Conservation (phyloP, 2,797 vertebrate genomes). For the Furcifer pardalis region DNA sequence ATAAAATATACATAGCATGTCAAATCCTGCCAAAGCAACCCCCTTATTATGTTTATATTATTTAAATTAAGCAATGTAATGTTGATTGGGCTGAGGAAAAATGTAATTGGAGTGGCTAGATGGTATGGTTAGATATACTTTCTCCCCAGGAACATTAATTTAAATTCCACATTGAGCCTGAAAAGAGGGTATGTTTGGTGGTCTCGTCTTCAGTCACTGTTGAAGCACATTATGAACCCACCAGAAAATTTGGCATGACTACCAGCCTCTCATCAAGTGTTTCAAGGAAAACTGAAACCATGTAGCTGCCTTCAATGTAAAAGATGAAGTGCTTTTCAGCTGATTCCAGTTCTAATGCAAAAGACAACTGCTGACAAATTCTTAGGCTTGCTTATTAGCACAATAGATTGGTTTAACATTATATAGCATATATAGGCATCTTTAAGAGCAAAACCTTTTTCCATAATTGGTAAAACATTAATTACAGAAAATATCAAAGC, state of each 20-base stretch:
- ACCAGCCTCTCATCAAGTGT: slow-evolving; percentile 35
- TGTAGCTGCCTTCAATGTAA: background rate
- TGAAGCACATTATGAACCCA: slow-evolving; percentile 39
- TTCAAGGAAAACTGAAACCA: slow-evolving; percentile 28
- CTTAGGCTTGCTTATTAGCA: background rate
- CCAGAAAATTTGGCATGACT: slow-evolving; percentile 44
- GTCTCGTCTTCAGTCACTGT: slow-evolving; percentile 28
- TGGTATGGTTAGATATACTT: slow-evolving; percentile 39
- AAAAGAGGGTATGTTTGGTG: slow-evolving; percentile 36
- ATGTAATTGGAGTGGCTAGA: slow-evolving; percentile 44
- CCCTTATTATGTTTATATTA: slow-evolving; percentile 42
- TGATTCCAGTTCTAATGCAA: slow-evolving; percentile 5
- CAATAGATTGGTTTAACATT: background rate
- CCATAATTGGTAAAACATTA: background rate
- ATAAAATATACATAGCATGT: slow-evolving; percentile 1
- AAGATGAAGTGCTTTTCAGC: slow-evolving; percentile 10
- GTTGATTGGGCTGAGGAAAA: slow-evolving; percentile 30
- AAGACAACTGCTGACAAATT: slow-evolving; percentile 3
- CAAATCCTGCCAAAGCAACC: slow-evolving; percentile 16
- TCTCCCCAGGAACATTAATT: slow-evolving; percentile 35
- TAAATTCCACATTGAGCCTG: slow-evolving; percentile 42
- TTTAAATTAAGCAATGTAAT: slow-evolving; percentile 38
- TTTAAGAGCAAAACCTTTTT: background rate
- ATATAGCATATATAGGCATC: background rate
- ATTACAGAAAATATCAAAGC: background rate